Conservation (phyloP, 2,888 invertebrate species). For the Standfussiana lucernea region DNA sequence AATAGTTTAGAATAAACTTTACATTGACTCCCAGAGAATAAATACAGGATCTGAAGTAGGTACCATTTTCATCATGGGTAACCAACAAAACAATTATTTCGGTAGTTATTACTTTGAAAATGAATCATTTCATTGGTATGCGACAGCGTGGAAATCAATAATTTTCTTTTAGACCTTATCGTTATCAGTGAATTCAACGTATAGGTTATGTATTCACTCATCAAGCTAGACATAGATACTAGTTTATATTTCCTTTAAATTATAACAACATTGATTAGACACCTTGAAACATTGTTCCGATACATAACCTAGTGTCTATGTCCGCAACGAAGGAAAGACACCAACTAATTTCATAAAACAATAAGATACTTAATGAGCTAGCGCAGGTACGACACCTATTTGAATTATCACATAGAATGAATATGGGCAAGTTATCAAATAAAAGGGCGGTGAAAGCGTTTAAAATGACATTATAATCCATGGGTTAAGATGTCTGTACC, state of each 20-base stretch:
- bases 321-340: neutral
- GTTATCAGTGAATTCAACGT: constrained; percentile 43
- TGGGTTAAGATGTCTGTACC: neutral
- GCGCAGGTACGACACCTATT: neutral
- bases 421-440: neutral
- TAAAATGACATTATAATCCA: neutral
- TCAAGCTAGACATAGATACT: neutral
- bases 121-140: constrained; percentile 27
- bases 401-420: neutral
- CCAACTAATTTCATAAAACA: neutral
- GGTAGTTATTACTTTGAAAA: constrained; percentile 3
- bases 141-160: constrained; percentile 49
- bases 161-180: constrained; percentile 38
- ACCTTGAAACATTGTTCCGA: neutral
- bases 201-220: constrained; percentile 27
- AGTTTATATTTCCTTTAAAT: neutral
- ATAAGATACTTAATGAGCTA: neutral
- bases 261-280: neutral
- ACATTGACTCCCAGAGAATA: no score
- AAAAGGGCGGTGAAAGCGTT: no score
- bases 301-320: neutral
- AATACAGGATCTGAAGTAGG: neutral
- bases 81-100: constrained; percentile 1
- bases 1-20: neutral
- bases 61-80: neutral